Evolutionary conservation across 2,113 vertebrate genomes (phyloP).

Genomic region (Cephalopholis sonnerati): DNA sequence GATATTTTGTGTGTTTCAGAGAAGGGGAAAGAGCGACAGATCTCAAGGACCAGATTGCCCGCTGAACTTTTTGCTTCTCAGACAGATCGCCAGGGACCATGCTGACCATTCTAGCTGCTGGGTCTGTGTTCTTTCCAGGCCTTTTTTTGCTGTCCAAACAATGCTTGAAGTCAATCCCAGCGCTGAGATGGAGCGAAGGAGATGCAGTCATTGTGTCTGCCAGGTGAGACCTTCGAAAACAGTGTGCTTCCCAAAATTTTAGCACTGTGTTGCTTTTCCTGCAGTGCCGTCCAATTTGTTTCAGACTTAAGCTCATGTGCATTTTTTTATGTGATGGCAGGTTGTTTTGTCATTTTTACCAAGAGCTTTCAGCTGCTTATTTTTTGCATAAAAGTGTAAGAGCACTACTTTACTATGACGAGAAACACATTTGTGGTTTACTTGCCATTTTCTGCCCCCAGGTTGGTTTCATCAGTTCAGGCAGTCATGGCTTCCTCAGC

Average conservation of each 20-base stretch:
- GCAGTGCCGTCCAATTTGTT: background rate
- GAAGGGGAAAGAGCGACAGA: constrained; percentile 62
- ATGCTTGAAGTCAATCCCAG: constrained; percentile 88
- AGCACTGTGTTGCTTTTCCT: background rate
- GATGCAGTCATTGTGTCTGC: constrained; percentile 92
- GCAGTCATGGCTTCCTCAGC: constrained; percentile 93
- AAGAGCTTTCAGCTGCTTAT: background rate
- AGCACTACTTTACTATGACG: background rate
- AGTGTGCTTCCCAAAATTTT: background rate
- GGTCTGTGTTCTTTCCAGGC: constrained; percentile 91
- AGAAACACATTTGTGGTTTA: background rate
- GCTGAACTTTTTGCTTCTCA: constrained; percentile 63
- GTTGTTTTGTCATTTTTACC: constrained; percentile 1
- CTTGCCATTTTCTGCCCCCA: constrained; percentile 48
- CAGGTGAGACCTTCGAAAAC: constrained; percentile 80
- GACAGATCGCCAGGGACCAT: constrained; percentile 81
- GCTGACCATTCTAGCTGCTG: constrained; percentile 89
- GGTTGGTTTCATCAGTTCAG: constrained; percentile 92
- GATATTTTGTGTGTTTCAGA: constrained; percentile 62
- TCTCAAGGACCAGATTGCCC: constrained; percentile 71
- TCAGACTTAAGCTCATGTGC: background rate
- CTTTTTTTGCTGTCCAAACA: constrained; percentile 91
- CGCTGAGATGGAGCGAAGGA: constrained; percentile 90
- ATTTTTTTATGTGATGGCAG: background rate
- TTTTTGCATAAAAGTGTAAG: background rate